Evolutionary conservation across 2,888 invertebrate genomes (phyloP), one percentile per base, ranked within the genome.

Genomic region (Leuctra nigra): DNA sequence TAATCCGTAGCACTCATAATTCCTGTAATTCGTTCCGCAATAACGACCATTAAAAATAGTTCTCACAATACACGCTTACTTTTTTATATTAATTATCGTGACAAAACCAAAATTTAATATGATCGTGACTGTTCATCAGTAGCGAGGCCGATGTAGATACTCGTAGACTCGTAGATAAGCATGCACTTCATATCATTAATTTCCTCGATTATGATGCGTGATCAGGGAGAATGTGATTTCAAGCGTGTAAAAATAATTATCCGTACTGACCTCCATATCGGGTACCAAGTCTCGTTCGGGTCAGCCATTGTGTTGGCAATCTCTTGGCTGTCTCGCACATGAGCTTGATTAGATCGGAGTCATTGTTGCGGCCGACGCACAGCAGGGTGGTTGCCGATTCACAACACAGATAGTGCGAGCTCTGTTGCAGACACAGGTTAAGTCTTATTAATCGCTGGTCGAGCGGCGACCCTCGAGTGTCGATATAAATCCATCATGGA

Each of bases 281-380:
- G 9, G 13, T 11, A 9, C 18, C 20, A 35, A 29, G 50, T 22
- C 50, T 35, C 25, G 9, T 14, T n/a, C n/a, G 7, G 33, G 35
- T 24, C 38, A 14, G 13, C 50, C 18, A 50, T 50, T 50, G 50
- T 50, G 35, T 50, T 50, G 50, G 22, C 50, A 50, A 50, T 50
- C 18, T 35, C 33, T 50, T 22, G 33, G 35, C 33, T 50, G 35
- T 50, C 33, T 20, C 18, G 41, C 14, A 20, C 41, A 41, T 41
- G 9, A 35, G 6, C 50, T 7, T 35, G 50, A 50, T 50, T 33
- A 33, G 50, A 50, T 50, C 50, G 9, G 14, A 33, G 13, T 50
- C 33, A 48, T 48, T 29, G 11, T 11, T 29, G 29, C 11, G 29
- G 7, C 11, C 7, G n/a, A n/a, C n/a, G n/a, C n/a, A n/a, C n/a